These are phyloP conservation scores for Diglossa cyanea DNA, from an alignment of 2,797 vertebrate genomes.

Conservation along the genomic window DNA sequence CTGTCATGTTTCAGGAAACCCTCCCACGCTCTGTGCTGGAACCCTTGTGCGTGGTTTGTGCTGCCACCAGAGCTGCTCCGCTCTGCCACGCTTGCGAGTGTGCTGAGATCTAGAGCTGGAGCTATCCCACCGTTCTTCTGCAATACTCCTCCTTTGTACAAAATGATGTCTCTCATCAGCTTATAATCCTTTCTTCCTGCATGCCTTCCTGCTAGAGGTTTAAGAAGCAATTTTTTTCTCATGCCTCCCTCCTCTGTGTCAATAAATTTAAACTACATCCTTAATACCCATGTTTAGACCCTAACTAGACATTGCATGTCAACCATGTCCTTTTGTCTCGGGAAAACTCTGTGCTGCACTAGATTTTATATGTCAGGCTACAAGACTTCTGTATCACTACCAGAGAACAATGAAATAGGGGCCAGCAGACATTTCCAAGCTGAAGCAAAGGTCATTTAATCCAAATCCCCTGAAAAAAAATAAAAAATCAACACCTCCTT, in stretches of 20 bases:
- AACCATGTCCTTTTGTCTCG: not conserved
- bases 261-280: not conserved
- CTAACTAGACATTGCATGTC: not conserved
- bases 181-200: not conserved
- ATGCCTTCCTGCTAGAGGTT: not conserved
- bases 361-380: not conserved
- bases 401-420: not conserved
- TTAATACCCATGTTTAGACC: not conserved
- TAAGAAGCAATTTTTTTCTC: not conserved
- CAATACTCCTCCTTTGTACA: fast-evolving
- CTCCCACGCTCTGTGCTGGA: too few species aligned
- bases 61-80: fast-evolving
- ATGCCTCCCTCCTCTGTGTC: not conserved
- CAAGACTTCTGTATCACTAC: not conserved
- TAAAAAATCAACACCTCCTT: not conserved
- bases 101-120: not conserved
- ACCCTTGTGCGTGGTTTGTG: too few species aligned
- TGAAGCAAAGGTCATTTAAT: not conserved
- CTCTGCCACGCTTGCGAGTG: fast-evolving
- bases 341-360: not conserved
- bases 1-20: not conserved
- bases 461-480: not conserved
- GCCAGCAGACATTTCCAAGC: not conserved
- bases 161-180: not conserved
- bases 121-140: not conserved